Percentiles rank a stretch among this genome's conserved stretches.
Conservation (phyloP, 2,113 vertebrate genomes). For the Rattus rattus region DNA sequence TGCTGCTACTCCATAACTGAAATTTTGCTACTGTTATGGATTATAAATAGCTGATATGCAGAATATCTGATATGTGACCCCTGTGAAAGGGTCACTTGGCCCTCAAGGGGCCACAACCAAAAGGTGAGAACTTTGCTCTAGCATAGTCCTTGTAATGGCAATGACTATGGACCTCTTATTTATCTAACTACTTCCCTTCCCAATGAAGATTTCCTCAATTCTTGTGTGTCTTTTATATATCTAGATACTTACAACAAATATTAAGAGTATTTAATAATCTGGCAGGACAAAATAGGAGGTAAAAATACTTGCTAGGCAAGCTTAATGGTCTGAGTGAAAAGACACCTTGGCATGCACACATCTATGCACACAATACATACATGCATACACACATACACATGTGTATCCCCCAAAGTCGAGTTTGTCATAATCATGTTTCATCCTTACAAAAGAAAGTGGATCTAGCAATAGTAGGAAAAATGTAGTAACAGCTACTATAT, state of each 20-base stretch:
- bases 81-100: neutral
- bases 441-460: neutral
- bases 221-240: neutral
- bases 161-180: conserved; percentile 1
- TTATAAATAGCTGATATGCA: neutral
- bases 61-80: neutral
- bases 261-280: neutral
- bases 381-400: neutral
- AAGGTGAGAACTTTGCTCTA: neutral
- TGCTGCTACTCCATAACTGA: neutral
- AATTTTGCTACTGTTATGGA: neutral
- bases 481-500: neutral
- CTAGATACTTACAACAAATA: neutral
- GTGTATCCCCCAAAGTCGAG: conserved; percentile 1
- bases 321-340: neutral
- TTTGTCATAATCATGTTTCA: conserved; percentile 10
- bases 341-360: neutral
- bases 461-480: neutral
- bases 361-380: neutral
- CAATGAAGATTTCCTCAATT: neutral
- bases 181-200: conserved; percentile 18
- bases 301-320: neutral
- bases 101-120: neutral
- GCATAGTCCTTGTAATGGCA: neutral
- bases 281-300: neutral